These are phyloP conservation scores for Nomada fucata DNA, from an alignment of 2,888 invertebrate genomes.

Conservation along the genomic window DNA sequence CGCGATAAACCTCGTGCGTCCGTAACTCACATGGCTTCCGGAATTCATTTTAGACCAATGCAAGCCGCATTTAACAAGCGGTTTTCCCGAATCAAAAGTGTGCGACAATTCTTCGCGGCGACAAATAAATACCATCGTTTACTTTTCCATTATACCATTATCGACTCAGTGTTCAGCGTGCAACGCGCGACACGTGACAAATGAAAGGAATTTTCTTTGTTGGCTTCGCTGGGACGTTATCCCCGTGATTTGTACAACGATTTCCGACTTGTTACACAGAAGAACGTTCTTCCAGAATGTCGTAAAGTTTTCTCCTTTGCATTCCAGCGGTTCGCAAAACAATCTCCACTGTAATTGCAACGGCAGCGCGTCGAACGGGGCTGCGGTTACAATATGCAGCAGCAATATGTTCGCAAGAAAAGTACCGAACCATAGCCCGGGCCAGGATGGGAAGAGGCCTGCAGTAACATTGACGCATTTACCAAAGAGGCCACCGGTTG, in stretches of 20 bases:
- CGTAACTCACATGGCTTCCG: constrained; percentile 13
- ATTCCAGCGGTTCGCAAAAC: constrained; percentile 89
- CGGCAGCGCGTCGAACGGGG: constrained; percentile 77
- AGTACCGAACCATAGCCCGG: constrained; percentile 87
- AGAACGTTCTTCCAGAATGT: not conserved
- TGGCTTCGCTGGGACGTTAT: too few species aligned
- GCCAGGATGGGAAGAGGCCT: constrained; percentile 88
- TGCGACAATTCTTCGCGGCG: too few species aligned
- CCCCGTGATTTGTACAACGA: not conserved
- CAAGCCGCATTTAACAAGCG: not conserved
- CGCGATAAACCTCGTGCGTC: not conserved
- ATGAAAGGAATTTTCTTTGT: too few species aligned
- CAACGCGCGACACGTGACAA: not conserved
- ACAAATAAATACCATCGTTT: not conserved
- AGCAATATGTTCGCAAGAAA: constrained; percentile 88
- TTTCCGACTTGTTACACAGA: not conserved
- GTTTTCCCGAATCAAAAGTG: not conserved
- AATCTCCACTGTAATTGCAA: constrained; percentile 88
- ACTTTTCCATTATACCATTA: too few species aligned
- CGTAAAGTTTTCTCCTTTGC: not conserved
- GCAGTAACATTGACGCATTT: constrained; percentile 92
- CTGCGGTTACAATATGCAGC: constrained; percentile 78
- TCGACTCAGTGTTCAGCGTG: too few species aligned
- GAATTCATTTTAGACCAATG: not conserved
- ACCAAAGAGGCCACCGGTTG: constrained; percentile 94